Base-by-base conservation (phyloP, 2,888 invertebrate species). In the Lasioglossum villosulum region DNA sequence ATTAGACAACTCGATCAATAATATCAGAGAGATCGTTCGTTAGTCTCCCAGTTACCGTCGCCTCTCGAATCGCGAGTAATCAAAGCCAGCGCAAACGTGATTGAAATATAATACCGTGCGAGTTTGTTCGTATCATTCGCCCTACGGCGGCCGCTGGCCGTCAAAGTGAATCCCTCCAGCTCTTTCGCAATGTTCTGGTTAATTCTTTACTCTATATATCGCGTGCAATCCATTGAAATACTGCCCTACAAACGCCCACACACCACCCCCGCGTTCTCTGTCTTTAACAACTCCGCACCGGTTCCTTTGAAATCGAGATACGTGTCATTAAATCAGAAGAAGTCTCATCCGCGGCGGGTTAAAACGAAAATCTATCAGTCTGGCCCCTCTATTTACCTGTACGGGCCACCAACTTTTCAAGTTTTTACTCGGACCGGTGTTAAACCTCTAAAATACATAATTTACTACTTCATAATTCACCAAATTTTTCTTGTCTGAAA, bases 81-180 rank as follows among this genome's bases (percentile, higher is more conserved):
- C 91, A 91, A 90, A 91, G 90, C 90, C 91, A 77, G 91, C 85
- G 86, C 88, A 91, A 90, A 90, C 90, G 90, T 90, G 90, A 90
- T 90, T 90, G 90, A 90, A 90, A 90, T 90, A 91, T 90, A 90
- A 90, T 90, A 90, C 90, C 83, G 82, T 75, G 86, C 80, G 91
- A 90, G 87, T 91, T 91, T 91, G 90, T 90, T 90, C 91, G 90
- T 87, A 90, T 90, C 88, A 81, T 86, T 87, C 90, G 83, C 88
- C 91, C 88, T 90, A 84, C 83, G 90, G 88, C 91, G 82, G 79
- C 88, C 80, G 42, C 81, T 68, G 86, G 78, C 80, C 82, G 84
- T 91, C 90, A 90, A 90, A 91, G 90, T 88, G 90, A 91, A 80
- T 73, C 86, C 90, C 88, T 82, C 83, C 87, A 86, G 90, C 91